Percentiles rank a stretch among this genome's conserved stretches.
Conservation (phyloP, 2,888 invertebrate genomes). For the Tinea trinotella region DNA sequence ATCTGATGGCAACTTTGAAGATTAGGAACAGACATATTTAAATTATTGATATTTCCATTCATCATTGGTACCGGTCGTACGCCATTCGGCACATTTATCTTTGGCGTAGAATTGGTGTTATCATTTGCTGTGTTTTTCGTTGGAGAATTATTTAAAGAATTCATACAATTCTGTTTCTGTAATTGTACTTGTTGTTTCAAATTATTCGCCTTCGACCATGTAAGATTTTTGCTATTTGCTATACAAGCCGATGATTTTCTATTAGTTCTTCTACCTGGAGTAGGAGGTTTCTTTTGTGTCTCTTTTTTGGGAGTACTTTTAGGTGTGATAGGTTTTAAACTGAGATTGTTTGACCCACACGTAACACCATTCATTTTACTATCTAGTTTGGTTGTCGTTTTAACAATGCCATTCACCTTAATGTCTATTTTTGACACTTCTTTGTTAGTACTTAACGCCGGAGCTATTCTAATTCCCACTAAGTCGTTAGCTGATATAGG, state of each 20-base stretch:
- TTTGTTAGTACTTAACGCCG: conserved; percentile 43
- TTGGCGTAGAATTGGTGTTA: conserved; percentile 46
- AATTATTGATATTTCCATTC: conserved; percentile 47
- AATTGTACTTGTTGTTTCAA: conserved; percentile 60
- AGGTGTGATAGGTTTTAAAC: conserved; percentile 40
- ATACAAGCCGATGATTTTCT: conserved; percentile 62
- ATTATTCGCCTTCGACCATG: conserved; percentile 65
- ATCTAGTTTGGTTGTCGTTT: conserved; percentile 60
- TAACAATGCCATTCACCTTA: conserved; percentile 50
- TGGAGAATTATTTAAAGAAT: conserved; percentile 33
- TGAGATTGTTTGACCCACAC: conserved; percentile 60
- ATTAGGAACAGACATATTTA: conserved; percentile 54
- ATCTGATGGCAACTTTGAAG: conserved; percentile 60
- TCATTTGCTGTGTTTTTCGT: conserved; percentile 38
- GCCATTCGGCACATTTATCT: conserved; percentile 55
- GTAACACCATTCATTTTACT: conserved; percentile 64
- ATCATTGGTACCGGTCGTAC: conserved; percentile 55
- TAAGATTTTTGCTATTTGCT: conserved; percentile 60
- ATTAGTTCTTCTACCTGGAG: conserved; percentile 50
- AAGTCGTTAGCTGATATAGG: conserved; percentile 35
- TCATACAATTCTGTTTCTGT: conserved; percentile 57
- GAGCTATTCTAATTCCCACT: conserved; percentile 38
- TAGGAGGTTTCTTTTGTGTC: conserved; percentile 33
- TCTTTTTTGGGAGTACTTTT: conserved; percentile 50
- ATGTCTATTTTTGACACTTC: conserved; percentile 37